Base-by-base conservation (phyloP, 2,113 vertebrate genomes). In the Choloepus hoffmanni region DNA sequence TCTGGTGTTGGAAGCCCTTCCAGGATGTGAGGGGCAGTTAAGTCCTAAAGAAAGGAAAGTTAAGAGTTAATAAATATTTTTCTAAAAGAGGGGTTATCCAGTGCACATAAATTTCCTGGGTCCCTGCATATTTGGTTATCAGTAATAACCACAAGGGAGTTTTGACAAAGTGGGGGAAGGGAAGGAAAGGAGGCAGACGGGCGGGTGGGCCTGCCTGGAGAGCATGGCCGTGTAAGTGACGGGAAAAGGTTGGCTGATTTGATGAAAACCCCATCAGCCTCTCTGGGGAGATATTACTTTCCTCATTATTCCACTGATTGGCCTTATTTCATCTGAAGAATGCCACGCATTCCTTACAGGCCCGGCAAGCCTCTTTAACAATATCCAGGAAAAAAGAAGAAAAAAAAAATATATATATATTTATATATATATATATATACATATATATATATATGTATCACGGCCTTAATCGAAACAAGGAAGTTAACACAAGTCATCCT, bases 251-350 rank as follows among this genome's bases (percentile, higher is more conserved):
- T 99, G 98, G 98, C 98, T 99, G 99, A 99, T 99, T 99, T 99
- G 99, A 99, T 98, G 98, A 99, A 99, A 99, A 98, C 99, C 98
- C 99, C 98, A 98, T 98, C 98, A 98, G 98, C 98, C 98, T 99
- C 99, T 99, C 99, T 95, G 95, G 99, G 99, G 99, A 99, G 99
- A 99, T 98, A 99, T 99, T 99, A 99, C 98, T 98, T 98, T 99
- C 98, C 99, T 99, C 99, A 99, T 99, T 99, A 99, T 99, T 99
- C 98, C 98, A 98, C 99, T 99, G 99, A 99, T 99, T 99, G 99
- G 99, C 99, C 98, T 99, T 99, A 99, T 99, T 99, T 99, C 99
- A 99, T 99, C 98, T 98, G 98, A 98, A 99, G 98, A 98, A 98
- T 98, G 98, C 98, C 95, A 98, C 97, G 97, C 98, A 98, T 98